These are phyloP conservation scores for Poeciliopsis gracilis DNA, from an alignment of 2,797 vertebrate genomes.

Conservation along the genomic window DNA sequence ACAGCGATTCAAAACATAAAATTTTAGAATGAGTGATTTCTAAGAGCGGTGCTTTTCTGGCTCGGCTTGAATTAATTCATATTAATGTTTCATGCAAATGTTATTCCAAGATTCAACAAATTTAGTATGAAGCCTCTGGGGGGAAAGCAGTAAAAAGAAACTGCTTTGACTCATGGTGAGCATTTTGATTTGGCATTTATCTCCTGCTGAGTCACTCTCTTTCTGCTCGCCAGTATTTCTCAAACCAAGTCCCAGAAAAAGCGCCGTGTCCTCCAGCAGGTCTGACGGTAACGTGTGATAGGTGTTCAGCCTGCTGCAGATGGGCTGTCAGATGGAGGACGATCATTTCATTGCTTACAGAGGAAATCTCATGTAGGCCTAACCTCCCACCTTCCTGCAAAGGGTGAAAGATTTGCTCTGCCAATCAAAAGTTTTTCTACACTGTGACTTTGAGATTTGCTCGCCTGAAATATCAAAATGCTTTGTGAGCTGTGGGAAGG, in stretches of 20 bases:
- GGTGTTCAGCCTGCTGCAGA: slow-evolving; percentile 51
- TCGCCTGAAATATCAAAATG: slow-evolving; percentile 3
- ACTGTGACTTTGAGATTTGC: neutral
- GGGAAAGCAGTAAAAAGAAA: neutral
- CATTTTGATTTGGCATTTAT: slow-evolving; percentile 8
- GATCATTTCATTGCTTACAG: slow-evolving; percentile 35
- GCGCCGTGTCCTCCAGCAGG: slow-evolving; percentile 21
- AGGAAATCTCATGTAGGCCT: slow-evolving; percentile 35
- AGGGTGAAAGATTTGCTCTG: slow-evolving; percentile 7
- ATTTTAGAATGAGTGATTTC: neutral
- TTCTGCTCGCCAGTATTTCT: neutral
- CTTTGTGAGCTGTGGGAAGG: slow-evolving; percentile 7
- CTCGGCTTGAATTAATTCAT: slow-evolving; percentile 25
- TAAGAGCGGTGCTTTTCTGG: neutral
- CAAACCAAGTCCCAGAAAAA: slow-evolving; percentile 6
- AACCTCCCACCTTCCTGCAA: slow-evolving; percentile 13
- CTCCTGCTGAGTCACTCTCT: slow-evolving; percentile 30
- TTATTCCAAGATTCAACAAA: slow-evolving; percentile 14
- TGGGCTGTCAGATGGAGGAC: slow-evolving; percentile 45
- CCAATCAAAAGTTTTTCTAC: slow-evolving; percentile 23
- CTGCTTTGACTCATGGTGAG: slow-evolving; percentile 11
- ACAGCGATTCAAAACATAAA: neutral
- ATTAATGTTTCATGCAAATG: slow-evolving; percentile 11
- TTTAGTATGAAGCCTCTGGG: slow-evolving; percentile 30
- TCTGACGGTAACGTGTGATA: slow-evolving; percentile 50